These are phyloP conservation scores for Ophioninae sp. DNA, from an alignment of 2,888 invertebrate species.

Conservation along the genomic window DNA sequence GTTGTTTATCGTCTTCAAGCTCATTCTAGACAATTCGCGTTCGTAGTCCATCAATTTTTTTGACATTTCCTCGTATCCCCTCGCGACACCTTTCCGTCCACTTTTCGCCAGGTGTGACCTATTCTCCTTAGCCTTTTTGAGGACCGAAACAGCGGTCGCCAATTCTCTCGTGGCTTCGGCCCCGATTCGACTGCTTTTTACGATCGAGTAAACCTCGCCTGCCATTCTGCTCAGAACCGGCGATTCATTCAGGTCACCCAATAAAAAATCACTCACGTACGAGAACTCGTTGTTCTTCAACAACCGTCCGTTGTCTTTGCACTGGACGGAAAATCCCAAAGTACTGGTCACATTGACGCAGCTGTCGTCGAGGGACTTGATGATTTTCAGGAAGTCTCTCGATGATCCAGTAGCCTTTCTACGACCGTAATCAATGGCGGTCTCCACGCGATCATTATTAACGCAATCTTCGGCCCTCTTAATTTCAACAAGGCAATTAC, in stretches of 20 bases:
- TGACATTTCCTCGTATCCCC: slow-evolving; percentile 40
- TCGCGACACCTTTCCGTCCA: not conserved
- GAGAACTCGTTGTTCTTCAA: slow-evolving; percentile 36
- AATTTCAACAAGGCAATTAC: slow-evolving; percentile 64
- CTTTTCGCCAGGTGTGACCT: slow-evolving; percentile 35
- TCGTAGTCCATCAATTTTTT: slow-evolving; percentile 61
- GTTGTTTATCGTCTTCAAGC: slow-evolving; percentile 52
- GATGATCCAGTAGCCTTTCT: slow-evolving; percentile 23
- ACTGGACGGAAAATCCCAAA: slow-evolving; percentile 37
- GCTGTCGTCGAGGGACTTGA: slow-evolving; percentile 61
- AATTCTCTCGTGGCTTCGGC: slow-evolving; percentile 59
- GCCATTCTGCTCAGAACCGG: slow-evolving; percentile 39
- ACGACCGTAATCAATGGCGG: not conserved
- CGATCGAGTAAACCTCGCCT: slow-evolving; percentile 52
- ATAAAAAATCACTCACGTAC: slow-evolving; percentile 37
- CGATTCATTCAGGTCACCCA: slow-evolving; percentile 44
- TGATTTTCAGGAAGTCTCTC: slow-evolving; percentile 44
- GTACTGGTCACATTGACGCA: slow-evolving; percentile 35
- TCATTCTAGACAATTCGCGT: slow-evolving; percentile 40
- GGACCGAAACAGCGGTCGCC: slow-evolving; percentile 59
- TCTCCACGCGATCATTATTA: not conserved
- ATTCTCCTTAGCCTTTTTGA: slow-evolving; percentile 59
- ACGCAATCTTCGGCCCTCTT: slow-evolving; percentile 59
- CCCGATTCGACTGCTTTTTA: slow-evolving; percentile 58
- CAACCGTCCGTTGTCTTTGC: slow-evolving; percentile 36